Evolutionary conservation across 1,140 invertebrate species (phyloP).

Genomic region (Orchestia grillus): DNA sequence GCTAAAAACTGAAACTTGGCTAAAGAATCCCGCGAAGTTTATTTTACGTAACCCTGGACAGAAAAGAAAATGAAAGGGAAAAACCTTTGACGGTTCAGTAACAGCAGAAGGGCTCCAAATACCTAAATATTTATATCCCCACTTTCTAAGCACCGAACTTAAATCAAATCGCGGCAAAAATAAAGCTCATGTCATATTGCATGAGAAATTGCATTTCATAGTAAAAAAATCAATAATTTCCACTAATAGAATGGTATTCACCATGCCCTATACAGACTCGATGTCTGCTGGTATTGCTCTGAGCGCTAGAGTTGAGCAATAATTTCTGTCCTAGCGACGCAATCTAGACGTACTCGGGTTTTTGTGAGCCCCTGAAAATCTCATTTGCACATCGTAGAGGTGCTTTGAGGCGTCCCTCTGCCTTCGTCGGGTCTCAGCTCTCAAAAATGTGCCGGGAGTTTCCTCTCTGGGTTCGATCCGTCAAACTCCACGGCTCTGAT

Average conservation of each 20-base stretch:
- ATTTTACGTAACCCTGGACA: too few species aligned
- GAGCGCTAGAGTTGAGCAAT: neutral
- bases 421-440: neutral
- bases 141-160: too few species aligned
- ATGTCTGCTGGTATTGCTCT: neutral
- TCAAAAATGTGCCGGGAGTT: neutral
- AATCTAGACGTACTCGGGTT: neutral
- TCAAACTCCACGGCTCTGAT: slow-evolving; percentile 4
- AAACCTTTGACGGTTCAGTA: too few species aligned
- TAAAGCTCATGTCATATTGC: too few species aligned
- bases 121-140: too few species aligned
- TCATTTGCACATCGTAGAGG: neutral
- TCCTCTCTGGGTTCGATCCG: neutral
- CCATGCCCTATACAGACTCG: neutral
- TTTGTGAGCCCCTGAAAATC: neutral
- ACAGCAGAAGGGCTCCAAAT: too few species aligned
- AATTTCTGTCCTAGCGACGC: neutral
- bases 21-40: too few species aligned
- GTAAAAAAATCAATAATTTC: neutral
- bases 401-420: neutral
- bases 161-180: too few species aligned
- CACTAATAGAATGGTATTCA: neutral
- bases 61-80: too few species aligned
- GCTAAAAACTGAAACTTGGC: too few species aligned
- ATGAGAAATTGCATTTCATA: too few species aligned